phyloP scores from a whole-genome alignment of 2,888 invertebrate species.

The Caenorhabditis plicata region DNA sequence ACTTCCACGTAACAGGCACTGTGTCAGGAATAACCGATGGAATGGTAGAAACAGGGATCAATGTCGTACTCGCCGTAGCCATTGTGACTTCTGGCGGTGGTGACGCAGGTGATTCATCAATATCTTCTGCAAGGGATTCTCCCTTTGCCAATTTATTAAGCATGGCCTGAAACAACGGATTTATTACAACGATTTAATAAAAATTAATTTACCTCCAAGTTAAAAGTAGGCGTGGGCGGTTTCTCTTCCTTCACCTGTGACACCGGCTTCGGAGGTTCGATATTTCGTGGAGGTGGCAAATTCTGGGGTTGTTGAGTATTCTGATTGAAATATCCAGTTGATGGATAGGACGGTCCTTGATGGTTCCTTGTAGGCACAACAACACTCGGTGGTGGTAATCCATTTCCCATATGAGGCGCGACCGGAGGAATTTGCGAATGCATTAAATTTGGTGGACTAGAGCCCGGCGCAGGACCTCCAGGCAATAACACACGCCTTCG shows the following conservation, averaged over 20 bases:
- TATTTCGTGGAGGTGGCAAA: slow-evolving; percentile 27
- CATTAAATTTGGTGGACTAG: slow-evolving; percentile 21
- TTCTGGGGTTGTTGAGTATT: slow-evolving; percentile 19
- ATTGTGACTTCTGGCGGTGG: slow-evolving; percentile 20
- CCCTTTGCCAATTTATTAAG: slow-evolving; percentile 47
- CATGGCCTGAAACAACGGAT: slow-evolving; percentile 35
- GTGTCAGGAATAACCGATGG: slow-evolving; percentile 27
- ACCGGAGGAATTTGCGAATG: slow-evolving; percentile 42
- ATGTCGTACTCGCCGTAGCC: background rate
- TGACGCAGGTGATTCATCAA: slow-evolving; percentile 42
- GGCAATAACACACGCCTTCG: slow-evolving; percentile 54
- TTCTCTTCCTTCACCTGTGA: background rate
- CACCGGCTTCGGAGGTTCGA: slow-evolving; percentile 25
- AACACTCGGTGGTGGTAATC: slow-evolving; percentile 36
- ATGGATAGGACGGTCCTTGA: background rate
- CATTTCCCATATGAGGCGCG: slow-evolving; percentile 14
- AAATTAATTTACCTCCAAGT: slow-evolving; percentile 13
- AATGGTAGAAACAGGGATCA: background rate
- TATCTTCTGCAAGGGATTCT: background rate
- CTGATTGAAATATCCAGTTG: slow-evolving; percentile 22
- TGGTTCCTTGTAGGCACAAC: slow-evolving; percentile 40
- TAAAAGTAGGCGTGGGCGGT: slow-evolving; percentile 6
- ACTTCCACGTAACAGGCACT: slow-evolving; percentile 15
- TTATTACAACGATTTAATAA: background rate
- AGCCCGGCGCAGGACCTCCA: slow-evolving; percentile 9